These are phyloP conservation scores for Mesorhabditis spiculigera DNA, from an alignment of 2,888 invertebrate genomes.

Conservation along the genomic window DNA sequence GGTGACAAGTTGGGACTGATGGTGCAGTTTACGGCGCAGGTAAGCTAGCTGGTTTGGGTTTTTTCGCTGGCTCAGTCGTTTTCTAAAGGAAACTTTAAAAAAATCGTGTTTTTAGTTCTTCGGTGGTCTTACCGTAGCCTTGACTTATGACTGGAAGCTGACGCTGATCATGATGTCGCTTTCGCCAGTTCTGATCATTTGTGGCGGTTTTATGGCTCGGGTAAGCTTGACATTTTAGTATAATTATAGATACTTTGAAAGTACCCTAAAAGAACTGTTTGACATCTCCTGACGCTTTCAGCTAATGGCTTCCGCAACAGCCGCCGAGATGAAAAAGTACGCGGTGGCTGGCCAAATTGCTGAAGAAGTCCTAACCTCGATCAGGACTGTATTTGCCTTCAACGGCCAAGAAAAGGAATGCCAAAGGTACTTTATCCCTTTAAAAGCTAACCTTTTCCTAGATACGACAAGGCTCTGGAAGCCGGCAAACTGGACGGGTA, in stretches of 20 bases:
- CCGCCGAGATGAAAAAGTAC: slow-evolving; percentile 57
- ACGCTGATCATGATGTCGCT: slow-evolving; percentile 58
- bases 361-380: slow-evolving; percentile 35
- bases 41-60: not conserved
- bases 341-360: slow-evolving; percentile 37
- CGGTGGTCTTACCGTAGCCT: slow-evolving; percentile 35
- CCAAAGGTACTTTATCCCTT: slow-evolving; percentile 23
- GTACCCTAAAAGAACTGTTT: too few relatives aligned
- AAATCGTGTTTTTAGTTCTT: slow-evolving; percentile 10
- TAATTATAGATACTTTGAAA: too few relatives aligned
- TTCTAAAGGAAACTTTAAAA: too few relatives aligned
- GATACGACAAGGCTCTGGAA: slow-evolving; percentile 48
- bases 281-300: slow-evolving; percentile 22
- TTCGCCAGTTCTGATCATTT: slow-evolving; percentile 42
- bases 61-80: not conserved
- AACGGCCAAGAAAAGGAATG: slow-evolving; percentile 37
- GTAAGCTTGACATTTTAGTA: not conserved
- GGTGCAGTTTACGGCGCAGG: slow-evolving; percentile 25
- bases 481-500: slow-evolving; percentile 46
- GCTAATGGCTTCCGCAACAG: slow-evolving; percentile 61
- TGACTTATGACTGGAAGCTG: slow-evolving; percentile 41
- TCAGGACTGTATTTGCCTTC: slow-evolving; percentile 38
- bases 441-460: slow-evolving; percentile 6
- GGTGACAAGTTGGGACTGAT: slow-evolving; percentile 48
- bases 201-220: slow-evolving; percentile 42